Conservation (phyloP, 2,797 vertebrate species). For the Luscinia luscinia region DNA sequence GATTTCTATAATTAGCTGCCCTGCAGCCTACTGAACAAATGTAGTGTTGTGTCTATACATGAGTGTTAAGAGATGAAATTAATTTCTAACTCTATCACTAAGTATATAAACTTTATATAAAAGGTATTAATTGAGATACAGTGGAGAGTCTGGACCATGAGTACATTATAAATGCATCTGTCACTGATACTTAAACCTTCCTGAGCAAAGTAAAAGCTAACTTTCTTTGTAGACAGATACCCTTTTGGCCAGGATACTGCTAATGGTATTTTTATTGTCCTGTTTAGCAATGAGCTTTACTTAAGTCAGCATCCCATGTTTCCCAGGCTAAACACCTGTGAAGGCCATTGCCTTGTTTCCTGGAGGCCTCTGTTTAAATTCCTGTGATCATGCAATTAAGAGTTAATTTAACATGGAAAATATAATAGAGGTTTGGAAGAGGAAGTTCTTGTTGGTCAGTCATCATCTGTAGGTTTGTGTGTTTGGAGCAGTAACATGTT, state of each 20-base stretch:
- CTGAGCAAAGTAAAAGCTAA: neutral
- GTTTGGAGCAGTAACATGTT: neutral
- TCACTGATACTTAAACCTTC: neutral
- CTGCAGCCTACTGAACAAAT: slow-evolving; percentile 52
- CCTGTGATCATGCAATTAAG: neutral
- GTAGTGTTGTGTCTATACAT: neutral
- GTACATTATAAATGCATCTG: neutral
- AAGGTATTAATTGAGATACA: neutral
- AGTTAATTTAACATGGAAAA: slow-evolving; percentile 42
- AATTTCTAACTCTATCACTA: neutral
- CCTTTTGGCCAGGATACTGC: neutral
- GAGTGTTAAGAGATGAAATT: neutral
- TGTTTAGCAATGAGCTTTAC: neutral
- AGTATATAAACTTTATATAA: neutral
- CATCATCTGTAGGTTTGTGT: slow-evolving; percentile 18
- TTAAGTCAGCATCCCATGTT: neutral
- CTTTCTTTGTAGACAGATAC: neutral
- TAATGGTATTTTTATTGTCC: neutral
- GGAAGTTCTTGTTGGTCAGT: slow-evolving; percentile 58
- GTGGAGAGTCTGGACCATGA: neutral
- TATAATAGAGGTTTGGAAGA: slow-evolving; percentile 51
- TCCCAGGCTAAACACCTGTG: neutral
- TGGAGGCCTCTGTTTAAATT: slow-evolving; percentile 28
- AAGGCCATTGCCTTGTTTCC: slow-evolving; percentile 14
- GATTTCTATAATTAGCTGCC: slow-evolving; percentile 42